phyloP scores from a whole-genome alignment of 1,140 invertebrate species.

The Psix sp. region DNA sequence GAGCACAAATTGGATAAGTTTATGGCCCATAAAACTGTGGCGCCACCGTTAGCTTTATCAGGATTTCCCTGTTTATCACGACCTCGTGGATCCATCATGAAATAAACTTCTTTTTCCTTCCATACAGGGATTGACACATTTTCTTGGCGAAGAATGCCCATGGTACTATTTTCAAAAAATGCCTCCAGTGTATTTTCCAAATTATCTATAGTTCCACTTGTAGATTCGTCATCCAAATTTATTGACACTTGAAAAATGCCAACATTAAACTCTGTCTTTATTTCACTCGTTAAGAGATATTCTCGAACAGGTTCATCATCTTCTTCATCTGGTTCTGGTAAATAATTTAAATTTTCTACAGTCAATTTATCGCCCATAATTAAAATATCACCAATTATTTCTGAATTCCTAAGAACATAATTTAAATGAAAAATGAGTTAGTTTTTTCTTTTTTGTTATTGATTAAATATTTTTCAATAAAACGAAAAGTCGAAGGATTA shows the following conservation, averaged over 20 bases:
- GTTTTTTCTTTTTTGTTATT: too few relatives aligned
- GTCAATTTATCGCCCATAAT: conserved; percentile 68
- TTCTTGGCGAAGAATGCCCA: conserved; percentile 66
- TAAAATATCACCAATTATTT: conserved; percentile 70
- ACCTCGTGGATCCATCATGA: conserved; percentile 68
- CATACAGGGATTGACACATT: conserved; percentile 65
- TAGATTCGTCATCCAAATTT: conserved; percentile 59
- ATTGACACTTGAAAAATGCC: conserved; percentile 65
- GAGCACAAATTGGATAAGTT: conserved; percentile 49
- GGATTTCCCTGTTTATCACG: conserved; percentile 56
- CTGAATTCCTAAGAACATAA: conserved; percentile 47
- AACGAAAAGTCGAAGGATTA: too few relatives aligned
- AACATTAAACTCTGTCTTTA: conserved; percentile 68
- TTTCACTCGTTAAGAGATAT: conserved; percentile 73
- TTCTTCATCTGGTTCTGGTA: conserved; percentile 61
- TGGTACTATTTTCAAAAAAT: conserved; percentile 62
- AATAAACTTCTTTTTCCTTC: conserved; percentile 64
- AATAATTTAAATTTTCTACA: conserved; percentile 67
- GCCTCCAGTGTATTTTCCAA: conserved; percentile 46
- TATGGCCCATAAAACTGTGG: conserved; percentile 67
- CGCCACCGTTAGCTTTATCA: conserved; percentile 51
- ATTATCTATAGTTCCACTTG: conserved; percentile 46
- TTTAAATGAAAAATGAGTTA: too few relatives aligned
- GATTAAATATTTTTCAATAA: too few relatives aligned
- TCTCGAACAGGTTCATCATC: conserved; percentile 63